Conservation (phyloP, 2,113 vertebrate genomes). For the Sturnus vulgaris region DNA sequence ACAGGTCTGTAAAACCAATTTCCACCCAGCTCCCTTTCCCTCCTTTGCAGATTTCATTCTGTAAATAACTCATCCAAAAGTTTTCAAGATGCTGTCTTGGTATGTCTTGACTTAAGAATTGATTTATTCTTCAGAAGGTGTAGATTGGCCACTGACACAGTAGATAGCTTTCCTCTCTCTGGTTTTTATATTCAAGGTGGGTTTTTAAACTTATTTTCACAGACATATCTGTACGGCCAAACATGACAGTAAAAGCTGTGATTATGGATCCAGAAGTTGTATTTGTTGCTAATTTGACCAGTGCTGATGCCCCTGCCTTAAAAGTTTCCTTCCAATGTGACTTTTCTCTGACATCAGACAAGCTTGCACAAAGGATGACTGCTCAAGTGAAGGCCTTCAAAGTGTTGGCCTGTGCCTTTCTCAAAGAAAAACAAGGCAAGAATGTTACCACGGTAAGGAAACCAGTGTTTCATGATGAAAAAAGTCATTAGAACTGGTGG, state of each 20-base stretch:
- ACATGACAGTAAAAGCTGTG: slow-evolving; percentile 75
- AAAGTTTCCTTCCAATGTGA: slow-evolving; percentile 88
- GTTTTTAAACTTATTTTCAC: not conserved
- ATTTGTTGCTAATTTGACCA: slow-evolving; percentile 90
- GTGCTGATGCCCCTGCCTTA: slow-evolving; percentile 86
- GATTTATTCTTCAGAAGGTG: not conserved
- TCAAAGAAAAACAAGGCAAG: slow-evolving; percentile 73
- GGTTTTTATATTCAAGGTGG: not conserved
- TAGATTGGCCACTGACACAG: not conserved
- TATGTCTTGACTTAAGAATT: not conserved
- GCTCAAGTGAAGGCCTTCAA: slow-evolving; percentile 83
- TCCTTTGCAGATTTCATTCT: not conserved
- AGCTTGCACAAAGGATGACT: slow-evolving; percentile 73
- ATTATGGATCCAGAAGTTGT: slow-evolving; percentile 92
- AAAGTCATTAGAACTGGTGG: not conserved
- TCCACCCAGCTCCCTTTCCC: rapidly evolving
- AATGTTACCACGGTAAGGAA: slow-evolving; percentile 84
- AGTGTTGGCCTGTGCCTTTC: slow-evolving; percentile 90
- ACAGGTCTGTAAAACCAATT: slow-evolving; percentile 61
- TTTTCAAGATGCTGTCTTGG: not conserved
- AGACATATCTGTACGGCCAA: slow-evolving; percentile 57
- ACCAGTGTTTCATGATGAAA: not conserved
- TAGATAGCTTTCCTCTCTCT: not conserved
- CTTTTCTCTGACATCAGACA: slow-evolving; percentile 70
- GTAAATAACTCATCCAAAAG: not conserved